A percentile compares a stretch with the other conserved stretches of the same genome.
Conservation (phyloP, 1,140 invertebrate genomes). For the Neodiprion lecontei region DNA sequence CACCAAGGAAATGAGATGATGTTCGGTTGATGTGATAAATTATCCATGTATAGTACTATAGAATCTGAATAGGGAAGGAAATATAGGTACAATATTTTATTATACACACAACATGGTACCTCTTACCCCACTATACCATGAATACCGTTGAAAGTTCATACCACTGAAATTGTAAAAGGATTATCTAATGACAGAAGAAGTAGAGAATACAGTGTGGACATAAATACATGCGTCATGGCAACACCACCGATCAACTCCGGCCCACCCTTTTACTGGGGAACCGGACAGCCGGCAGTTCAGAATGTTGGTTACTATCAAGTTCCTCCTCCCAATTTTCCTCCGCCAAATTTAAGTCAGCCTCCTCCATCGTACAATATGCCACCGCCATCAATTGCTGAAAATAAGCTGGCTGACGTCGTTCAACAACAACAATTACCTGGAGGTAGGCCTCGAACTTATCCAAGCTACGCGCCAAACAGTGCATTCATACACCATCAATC, state of each 20-base stretch:
- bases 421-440: constrained; percentile 13
- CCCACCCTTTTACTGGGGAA: constrained; percentile 46
- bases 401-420: constrained; percentile 17
- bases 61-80: too few species aligned
- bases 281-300: constrained; percentile 29
- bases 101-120: too few species aligned
- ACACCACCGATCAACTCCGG: constrained; percentile 36
- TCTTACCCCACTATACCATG: too few species aligned
- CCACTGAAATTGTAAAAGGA: too few species aligned
- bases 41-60: too few species aligned
- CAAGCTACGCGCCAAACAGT: constrained; percentile 10
- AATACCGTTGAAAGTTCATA: too few species aligned
- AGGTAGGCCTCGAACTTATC: constrained; percentile 13
- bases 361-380: constrained; percentile 38
- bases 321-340: constrained; percentile 37
- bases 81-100: too few species aligned
- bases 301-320: constrained; percentile 39
- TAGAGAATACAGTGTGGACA: too few species aligned
- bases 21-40: too few species aligned
- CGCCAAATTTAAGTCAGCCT: constrained; percentile 41
- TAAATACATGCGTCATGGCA: constrained; percentile 31
- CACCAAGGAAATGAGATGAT: too few species aligned
- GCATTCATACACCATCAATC: constrained; percentile 15
- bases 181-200: too few species aligned
- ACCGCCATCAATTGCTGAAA: constrained; percentile 28